phyloP scores from a whole-genome alignment of 2,113 vertebrate genomes.

The Apteryx owenii region DNA sequence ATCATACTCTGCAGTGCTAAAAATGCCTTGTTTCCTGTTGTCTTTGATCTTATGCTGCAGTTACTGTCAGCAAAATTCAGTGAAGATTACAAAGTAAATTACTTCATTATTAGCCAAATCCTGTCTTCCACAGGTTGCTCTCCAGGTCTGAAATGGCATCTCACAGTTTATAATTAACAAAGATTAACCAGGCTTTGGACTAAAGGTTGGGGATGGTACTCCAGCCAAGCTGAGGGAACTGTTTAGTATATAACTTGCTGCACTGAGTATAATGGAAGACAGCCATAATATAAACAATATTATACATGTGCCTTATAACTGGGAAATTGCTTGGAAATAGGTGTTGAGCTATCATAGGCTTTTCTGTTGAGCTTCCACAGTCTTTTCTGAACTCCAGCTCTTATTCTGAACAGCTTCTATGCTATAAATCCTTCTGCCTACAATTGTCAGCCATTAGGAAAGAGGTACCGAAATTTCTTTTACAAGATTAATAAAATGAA shows the following conservation, averaged over 20 bases:
- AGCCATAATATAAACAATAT: background rate
- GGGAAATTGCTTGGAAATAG: background rate
- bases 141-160: constrained; percentile 42
- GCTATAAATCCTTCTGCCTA: background rate
- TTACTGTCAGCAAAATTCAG: constrained; percentile 33
- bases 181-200: constrained; percentile 20
- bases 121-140: background rate
- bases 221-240: background rate
- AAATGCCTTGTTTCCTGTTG: background rate
- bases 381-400: background rate
- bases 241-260: background rate
- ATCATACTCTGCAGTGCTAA: background rate
- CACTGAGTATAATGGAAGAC: background rate
- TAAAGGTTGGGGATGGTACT: background rate
- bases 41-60: constrained; percentile 38
- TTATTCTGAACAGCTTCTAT: background rate
- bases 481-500: background rate
- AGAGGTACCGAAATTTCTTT: background rate
- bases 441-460: background rate
- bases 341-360: background rate
- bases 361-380: background rate
- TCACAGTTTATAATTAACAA: constrained; percentile 22
- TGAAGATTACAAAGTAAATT: background rate
- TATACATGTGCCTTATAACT: background rate
- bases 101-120: background rate